These are phyloP conservation scores for Rhabdomys dilectus DNA, from an alignment of 2,113 vertebrate genomes.

Conservation along the genomic window DNA sequence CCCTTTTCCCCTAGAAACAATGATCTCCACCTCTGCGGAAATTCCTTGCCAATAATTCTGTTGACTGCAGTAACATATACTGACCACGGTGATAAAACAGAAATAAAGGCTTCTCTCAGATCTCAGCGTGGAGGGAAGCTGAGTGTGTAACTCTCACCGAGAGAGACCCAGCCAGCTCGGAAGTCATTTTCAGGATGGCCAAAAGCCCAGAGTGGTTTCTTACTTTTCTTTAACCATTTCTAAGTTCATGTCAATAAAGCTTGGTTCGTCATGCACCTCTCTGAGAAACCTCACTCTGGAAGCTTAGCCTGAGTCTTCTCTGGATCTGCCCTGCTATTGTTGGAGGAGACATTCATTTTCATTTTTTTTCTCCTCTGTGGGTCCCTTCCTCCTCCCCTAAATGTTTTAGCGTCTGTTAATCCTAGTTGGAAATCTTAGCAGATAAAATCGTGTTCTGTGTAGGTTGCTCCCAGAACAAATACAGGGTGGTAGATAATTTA, in stretches of 20 bases:
- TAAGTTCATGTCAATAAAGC: conserved; percentile 40
- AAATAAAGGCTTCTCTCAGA: conserved; percentile 79
- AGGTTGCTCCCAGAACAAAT: conserved; percentile 89
- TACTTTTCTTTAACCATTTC: not conserved
- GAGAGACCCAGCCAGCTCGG: not conserved
- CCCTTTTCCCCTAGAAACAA: conserved; percentile 55
- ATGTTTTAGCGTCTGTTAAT: conserved; percentile 85
- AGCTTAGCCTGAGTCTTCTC: conserved; percentile 33
- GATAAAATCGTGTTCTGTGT: conserved; percentile 83
- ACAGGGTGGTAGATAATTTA: conserved; percentile 85
- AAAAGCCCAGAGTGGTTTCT: not conserved
- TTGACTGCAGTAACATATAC: conserved; percentile 77
- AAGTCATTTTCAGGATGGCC: conserved; percentile 43
- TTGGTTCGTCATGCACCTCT: conserved; percentile 19
- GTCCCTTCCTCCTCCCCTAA: conserved; percentile 45
- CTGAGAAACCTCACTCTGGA: conserved; percentile 40
- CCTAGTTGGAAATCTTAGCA: conserved; percentile 87
- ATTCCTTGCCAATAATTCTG: conserved; percentile 75
- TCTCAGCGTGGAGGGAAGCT: not conserved
- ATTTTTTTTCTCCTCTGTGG: conserved; percentile 54
- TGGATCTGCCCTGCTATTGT: conserved; percentile 20
- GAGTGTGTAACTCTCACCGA: not conserved
- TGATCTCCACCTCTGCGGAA: conserved; percentile 74
- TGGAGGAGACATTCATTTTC: conserved; percentile 63
- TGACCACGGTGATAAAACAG: conserved; percentile 74